Evolutionary conservation across 2,113 vertebrate genomes (phyloP), one percentile per base, ranked within the genome.

Genomic region (Cavia aperea): DNA sequence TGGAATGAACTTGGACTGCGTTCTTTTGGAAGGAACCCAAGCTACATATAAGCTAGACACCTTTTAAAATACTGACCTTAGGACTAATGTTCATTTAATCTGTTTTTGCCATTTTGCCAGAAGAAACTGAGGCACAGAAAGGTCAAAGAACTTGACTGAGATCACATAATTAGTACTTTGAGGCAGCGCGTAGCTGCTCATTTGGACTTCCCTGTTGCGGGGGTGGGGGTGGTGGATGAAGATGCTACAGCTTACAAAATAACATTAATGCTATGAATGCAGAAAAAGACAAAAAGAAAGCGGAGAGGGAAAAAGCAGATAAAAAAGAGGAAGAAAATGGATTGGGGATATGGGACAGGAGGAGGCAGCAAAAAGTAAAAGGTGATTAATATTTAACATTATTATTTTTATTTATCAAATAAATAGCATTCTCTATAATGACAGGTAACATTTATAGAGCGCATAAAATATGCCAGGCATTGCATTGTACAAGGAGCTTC

Each of bases 401-500:
- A 75, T 70, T 63, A 77, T 86, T 93, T 92, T 72, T 88, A 81
- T 94, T 93, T 88, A 49, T 81, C 73, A 72, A 81, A 85, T 81
- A 86, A 83, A 88, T 23, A 54, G 83, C 56, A 19, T 91, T 88
- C 31, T 10, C 62, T 72, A 11, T 60, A 68, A 87, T 73, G 54
- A 77, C 1, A 89, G 46, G 77, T 86, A 72, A 58, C 16, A 15
- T 81, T 93, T 82, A 78, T 43, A 65, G 86, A 92, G 65, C 86
- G 46, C 31, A 43, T 58, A 91, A 92, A 92, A 56, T 39, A 49
- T 62, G 54, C 49, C 29, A 70, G 78, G 73, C 11, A 46, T 4
- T 26, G 6, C 7, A 21, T 7, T 72, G 16, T 66, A 62, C 21
- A 21, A 65, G 90, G 70, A 36, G 49, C 24, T 87, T 93, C n/a